Conservation (phyloP, 2,797 vertebrate species). For the Clarias platycephalus region DNA sequence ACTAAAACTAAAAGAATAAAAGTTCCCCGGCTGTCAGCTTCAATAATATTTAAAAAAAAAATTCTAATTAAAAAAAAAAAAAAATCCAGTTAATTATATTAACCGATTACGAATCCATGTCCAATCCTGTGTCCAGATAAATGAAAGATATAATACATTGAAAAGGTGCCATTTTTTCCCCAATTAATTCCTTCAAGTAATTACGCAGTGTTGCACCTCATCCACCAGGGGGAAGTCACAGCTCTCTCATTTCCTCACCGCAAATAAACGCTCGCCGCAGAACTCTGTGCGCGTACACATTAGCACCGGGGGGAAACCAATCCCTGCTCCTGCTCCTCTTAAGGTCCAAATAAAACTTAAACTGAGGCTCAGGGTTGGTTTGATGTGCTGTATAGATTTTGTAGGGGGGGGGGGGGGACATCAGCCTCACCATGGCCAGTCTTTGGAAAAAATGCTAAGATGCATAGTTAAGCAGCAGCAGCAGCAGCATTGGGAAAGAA, state of each 20-base stretch:
- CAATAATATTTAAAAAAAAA: not conserved
- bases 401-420: slow-evolving; percentile 14
- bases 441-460: slow-evolving; percentile 76
- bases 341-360: not conserved
- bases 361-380: slow-evolving; percentile 31
- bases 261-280: slow-evolving; percentile 20
- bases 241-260: slow-evolving; percentile 51
- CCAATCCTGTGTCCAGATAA: slow-evolving; percentile 51
- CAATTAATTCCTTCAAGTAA: slow-evolving; percentile 73
- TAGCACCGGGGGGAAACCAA: slow-evolving; percentile 23
- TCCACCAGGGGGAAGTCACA: slow-evolving; percentile 69
- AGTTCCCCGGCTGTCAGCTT: not conserved
- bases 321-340: slow-evolving; percentile 30
- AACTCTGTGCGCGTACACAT: not conserved
- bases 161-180: slow-evolving; percentile 65
- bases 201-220: slow-evolving; percentile 62
- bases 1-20: not conserved
- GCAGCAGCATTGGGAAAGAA: slow-evolving; percentile 21
- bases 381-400: slow-evolving; percentile 24
- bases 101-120: slow-evolving; percentile 43
- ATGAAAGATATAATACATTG: slow-evolving; percentile 51
- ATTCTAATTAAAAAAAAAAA: not conserved
- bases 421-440: slow-evolving; percentile 63
- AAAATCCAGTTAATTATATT: slow-evolving; percentile 16
- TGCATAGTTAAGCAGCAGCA: slow-evolving; percentile 78